Percentiles rank a stretch among this genome's conserved stretches.
Conservation (phyloP, 2,113 vertebrate species). For the Cebus imitator region DNA sequence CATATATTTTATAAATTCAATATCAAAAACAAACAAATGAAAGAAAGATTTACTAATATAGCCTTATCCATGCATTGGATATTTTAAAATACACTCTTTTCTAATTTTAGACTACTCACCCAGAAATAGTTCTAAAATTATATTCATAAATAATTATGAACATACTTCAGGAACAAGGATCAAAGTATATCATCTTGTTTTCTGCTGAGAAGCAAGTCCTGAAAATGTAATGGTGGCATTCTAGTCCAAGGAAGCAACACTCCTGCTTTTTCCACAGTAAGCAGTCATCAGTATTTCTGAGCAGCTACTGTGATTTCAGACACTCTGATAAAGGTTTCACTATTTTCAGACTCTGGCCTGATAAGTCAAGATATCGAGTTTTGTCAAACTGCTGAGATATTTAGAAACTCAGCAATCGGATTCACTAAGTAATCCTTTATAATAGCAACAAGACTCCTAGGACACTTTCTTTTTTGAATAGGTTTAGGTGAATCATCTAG, state of each 20-base stretch:
- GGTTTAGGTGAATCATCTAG: slow-evolving; percentile 74
- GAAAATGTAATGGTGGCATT: background rate
- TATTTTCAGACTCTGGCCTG: slow-evolving; percentile 49
- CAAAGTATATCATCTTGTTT: background rate
- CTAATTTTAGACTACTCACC: background rate
- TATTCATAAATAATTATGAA: background rate
- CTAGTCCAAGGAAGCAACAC: background rate
- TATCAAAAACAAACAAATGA: background rate
- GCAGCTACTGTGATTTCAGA: slow-evolving; percentile 49
- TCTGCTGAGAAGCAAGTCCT: background rate
- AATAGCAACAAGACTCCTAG: slow-evolving; percentile 61
- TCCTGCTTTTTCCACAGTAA: background rate
- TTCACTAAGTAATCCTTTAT: slow-evolving; percentile 74
- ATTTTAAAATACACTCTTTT: background rate
- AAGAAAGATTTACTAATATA: background rate
- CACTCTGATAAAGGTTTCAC: slow-evolving; percentile 58
- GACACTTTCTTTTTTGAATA: slow-evolving; percentile 55
- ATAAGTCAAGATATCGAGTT: slow-evolving; percentile 65
- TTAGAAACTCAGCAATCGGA: slow-evolving; percentile 62
- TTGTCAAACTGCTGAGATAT: slow-evolving; percentile 68
- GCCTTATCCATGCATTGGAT: background rate
- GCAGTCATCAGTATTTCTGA: slow-evolving; percentile 22
- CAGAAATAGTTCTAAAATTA: background rate
- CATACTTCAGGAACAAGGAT: background rate
- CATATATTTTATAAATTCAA: background rate